Base-by-base conservation (phyloP, 1,140 invertebrate genomes). In the Ladona fulva region DNA sequence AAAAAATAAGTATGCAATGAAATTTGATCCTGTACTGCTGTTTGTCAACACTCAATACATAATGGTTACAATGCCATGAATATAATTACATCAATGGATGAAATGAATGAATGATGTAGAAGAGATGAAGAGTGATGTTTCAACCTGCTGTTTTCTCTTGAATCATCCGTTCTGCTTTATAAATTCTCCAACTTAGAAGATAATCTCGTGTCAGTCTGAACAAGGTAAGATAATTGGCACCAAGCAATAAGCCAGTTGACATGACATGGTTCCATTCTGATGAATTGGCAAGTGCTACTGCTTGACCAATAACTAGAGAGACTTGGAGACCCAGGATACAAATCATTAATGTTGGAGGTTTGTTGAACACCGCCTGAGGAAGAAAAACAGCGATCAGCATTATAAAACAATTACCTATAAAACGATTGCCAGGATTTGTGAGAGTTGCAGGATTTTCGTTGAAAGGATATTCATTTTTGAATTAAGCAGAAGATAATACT, bases 181-280 rank as follows among this genome's bases (percentile, higher is more conserved):
- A 95, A 8, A 95, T 89, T 83, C 91, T 92, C 86, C 90, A 92
- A 78, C 95, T 91, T 59, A 97, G 90, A 0, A 97, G 85, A 84
- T 93, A 94, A 84, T 98, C 95, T 77, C 96, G 88, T 6, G 92
- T 87, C 76, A 97, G 87, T 86, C 97, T 97, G 81, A 95, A 98
- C 8, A 99, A 88, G 0, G 95, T 93, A 81, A 95, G 93, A 85
- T 97, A 97, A 85, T 97, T 97, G 75, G 94, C 93, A 82, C 96
- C 92, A 12, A 97, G 88, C 25, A 98, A 86, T 42, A 97, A 87
- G 16, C 93, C 90, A 79, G 97, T 88, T 22, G 95, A 95, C 12
- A 98, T 82, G 42, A 97, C 90, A 83, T 97, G 93, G 85, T 97
- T 94, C 97, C 97, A 99, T 81, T 96, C 92, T 11, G 90, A 89